Percentiles rank a stretch among this genome's conserved stretches.
These are phyloP conservation scores for Drosophila parvula DNA, from an alignment of 1,140 invertebrate species.

Conservation along the genomic window DNA sequence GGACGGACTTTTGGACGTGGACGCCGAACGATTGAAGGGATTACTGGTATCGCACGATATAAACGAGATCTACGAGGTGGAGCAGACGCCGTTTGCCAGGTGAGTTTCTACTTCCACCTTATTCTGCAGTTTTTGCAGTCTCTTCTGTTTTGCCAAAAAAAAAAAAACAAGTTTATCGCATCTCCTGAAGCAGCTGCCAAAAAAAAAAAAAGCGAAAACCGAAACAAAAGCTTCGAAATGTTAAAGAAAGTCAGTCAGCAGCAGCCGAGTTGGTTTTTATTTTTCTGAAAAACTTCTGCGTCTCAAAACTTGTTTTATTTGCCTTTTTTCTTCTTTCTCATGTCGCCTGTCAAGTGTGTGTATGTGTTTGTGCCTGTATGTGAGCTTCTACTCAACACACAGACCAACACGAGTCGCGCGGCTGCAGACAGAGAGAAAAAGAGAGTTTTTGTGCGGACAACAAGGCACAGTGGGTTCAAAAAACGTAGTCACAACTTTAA, in stretches of 20 bases:
- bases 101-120: conserved; percentile 74
- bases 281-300: conserved; percentile 74
- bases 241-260: conserved; percentile 72
- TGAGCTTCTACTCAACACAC: conserved; percentile 62
- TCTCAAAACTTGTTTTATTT: conserved; percentile 72
- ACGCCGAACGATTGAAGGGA: conserved; percentile 86
- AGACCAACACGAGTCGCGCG: conserved; percentile 38
- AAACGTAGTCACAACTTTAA: not conserved
- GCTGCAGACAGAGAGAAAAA: conserved; percentile 20
- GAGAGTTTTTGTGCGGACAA: conserved; percentile 48
- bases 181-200: conserved; percentile 51
- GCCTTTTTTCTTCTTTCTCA: conserved; percentile 47
- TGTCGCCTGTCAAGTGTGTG: conserved; percentile 9
- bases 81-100: conserved; percentile 89
- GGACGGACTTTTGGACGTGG: conserved; percentile 87
- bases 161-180: conserved; percentile 47
- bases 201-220: conserved; percentile 67
- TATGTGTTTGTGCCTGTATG: conserved; percentile 2
- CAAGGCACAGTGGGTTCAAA: conserved; percentile 34
- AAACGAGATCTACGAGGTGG: conserved; percentile 88
- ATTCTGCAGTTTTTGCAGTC: conserved; percentile 9
- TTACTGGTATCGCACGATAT: conserved; percentile 87
- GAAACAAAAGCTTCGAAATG: conserved; percentile 62
- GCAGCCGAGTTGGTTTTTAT: conserved; percentile 51
- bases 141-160: conserved; percentile 42